Percentiles rank a stretch among this genome's conserved stretches.
Conservation (phyloP, 2,888 invertebrate genomes). For the Zaprionus lineosus region DNA sequence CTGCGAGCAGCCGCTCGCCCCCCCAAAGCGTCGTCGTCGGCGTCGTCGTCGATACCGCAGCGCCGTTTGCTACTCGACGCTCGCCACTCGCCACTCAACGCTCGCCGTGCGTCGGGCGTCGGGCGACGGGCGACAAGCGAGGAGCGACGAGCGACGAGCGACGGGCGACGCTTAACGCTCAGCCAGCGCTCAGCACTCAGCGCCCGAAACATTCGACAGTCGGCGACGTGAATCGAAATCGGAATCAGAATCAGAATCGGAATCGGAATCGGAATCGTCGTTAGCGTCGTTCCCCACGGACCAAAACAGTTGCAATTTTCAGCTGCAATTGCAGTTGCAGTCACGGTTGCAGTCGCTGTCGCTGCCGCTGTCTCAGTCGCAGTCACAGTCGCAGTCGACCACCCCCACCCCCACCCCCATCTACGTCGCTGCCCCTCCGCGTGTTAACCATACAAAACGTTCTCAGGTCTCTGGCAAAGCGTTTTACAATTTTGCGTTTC, state of each 20-base stretch:
- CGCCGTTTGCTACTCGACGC: constrained; percentile 17
- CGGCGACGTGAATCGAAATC: constrained; percentile 41
- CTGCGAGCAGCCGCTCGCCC: constrained; percentile 14
- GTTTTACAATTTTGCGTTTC: constrained; percentile 38
- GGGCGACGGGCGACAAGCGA: too few relatives aligned
- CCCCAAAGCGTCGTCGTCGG: constrained; percentile 2
- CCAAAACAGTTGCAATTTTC: constrained; percentile 7
- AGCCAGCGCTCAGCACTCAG: constrained; percentile 8
- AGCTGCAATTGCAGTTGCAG: constrained; percentile 3
- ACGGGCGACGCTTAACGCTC: neutral
- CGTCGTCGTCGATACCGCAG: constrained; percentile 3
- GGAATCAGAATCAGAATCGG: constrained; percentile 40
- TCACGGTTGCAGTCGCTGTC: constrained; percentile 3
- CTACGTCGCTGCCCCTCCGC: too few relatives aligned
- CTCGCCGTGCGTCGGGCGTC: too few relatives aligned
- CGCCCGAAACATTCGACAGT: constrained; percentile 13
- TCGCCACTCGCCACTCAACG: constrained; percentile 5
- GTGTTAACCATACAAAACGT: constrained; percentile 8
- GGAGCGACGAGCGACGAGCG: too few relatives aligned
- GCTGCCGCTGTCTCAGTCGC: constrained; percentile 1
- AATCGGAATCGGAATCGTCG: constrained; percentile 52
- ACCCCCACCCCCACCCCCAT: constrained; percentile 19
- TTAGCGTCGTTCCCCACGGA: constrained; percentile 40
- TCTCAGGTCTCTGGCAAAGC: constrained; percentile 31
- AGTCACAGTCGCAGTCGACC: constrained; percentile 28